Evolutionary conservation across 2,797 vertebrate genomes (phyloP), one percentile per base, ranked within the genome.

Genomic region (Danio kyathit): DNA sequence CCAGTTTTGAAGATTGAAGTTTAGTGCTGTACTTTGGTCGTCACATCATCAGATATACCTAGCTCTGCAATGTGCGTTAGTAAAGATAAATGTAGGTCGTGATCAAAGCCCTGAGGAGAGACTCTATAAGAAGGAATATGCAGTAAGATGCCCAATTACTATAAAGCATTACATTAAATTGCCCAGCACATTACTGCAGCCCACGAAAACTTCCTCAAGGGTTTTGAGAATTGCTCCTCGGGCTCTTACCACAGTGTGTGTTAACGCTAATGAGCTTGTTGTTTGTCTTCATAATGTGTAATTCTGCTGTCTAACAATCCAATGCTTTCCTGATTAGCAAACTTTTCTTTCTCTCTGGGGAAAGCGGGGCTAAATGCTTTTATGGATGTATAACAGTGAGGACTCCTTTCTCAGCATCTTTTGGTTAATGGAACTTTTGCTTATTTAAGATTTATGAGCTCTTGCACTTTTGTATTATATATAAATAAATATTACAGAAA

Each of bases 211-310:
- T 14, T 41, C 65, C 54, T 70, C 8, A 19, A 60, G 76, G 65
- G 65, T 41, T 69, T 56, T 19, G 29, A 59, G n/a, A 69, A 60
- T 56, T 60, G 38, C 57, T 72, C 77, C 57, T 72, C 57, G 2
- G 77, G 67, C 66, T 51, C 67, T 79, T 63, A 61, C 44, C 5
- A 16, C 77, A 51, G 9, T 51, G 57, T 49, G 48, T 72, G 57
- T 71, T 52, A 61, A 71, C 38, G 5, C 57, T 63, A 72, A 79
- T 63, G 13, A 79, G 77, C 67, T 51, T 71, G 66, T 54, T 79
- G 77, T 78, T 78, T 78, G 76, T 69, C 76, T 74, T 74, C 57
- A 41, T 70, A 78, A 51, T 70, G 65, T 59, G 59, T 70, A 72
- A 54, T 63, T 54, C 66, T 54, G 48, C 29, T 63, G 59, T 63